Percentiles rank a stretch among this genome's conserved stretches.
Evolutionary conservation across 2,113 vertebrate species (phyloP).

Genomic region (Aspidoscelis tigris): DNA sequence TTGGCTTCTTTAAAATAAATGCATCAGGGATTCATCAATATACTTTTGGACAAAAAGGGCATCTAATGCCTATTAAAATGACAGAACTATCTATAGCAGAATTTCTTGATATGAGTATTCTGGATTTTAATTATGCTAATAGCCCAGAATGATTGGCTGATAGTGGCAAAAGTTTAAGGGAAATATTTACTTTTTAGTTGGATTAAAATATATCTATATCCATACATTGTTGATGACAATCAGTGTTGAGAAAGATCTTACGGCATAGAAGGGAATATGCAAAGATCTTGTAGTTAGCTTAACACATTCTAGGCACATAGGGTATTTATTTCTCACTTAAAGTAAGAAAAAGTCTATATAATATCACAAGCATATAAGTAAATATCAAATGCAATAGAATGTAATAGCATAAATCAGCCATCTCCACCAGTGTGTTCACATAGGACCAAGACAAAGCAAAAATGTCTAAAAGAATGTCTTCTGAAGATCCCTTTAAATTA

Average conservation of each 20-base stretch:
- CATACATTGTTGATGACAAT: background rate
- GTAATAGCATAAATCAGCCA: too few species aligned
- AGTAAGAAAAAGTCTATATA: too few species aligned
- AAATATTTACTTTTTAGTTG: background rate
- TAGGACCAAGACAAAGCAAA: too few species aligned
- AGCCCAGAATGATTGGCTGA: background rate
- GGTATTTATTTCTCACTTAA: too few species aligned
- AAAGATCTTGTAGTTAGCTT: too few species aligned
- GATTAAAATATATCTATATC: too few species aligned
- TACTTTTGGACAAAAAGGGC: constrained; percentile 21
- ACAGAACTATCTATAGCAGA: constrained; percentile 3
- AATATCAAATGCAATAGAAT: too few species aligned
- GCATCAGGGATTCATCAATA: constrained; percentile 29
- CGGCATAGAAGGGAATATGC: background rate
- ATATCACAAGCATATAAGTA: too few species aligned
- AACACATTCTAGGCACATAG: too few species aligned
- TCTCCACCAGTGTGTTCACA: too few species aligned
- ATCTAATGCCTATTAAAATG: constrained; percentile 9
- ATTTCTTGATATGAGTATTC: background rate
- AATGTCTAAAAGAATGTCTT: too few species aligned
- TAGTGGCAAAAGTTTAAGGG: background rate
- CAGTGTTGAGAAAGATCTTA: background rate
- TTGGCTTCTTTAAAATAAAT: constrained; percentile 34
- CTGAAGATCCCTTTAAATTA: too few species aligned
- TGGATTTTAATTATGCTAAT: background rate